These are phyloP conservation scores for Gymnoscelis rufifasciata DNA, from an alignment of 2,888 invertebrate genomes.

Conservation along the genomic window DNA sequence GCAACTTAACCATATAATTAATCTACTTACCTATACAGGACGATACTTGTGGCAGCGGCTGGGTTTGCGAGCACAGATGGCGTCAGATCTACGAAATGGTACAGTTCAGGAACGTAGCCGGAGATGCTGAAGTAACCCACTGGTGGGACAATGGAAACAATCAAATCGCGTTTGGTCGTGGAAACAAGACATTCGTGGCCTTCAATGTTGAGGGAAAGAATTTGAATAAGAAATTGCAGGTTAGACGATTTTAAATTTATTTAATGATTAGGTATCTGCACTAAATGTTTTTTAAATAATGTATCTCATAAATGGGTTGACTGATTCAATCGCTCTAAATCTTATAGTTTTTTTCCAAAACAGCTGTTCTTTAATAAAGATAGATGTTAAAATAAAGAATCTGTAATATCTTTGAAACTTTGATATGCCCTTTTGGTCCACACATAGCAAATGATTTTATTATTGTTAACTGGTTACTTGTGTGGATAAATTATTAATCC, in stretches of 20 bases:
- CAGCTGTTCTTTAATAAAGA: too few relatives aligned
- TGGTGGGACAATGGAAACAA: slow-evolving; percentile 91
- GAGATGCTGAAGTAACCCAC: slow-evolving; percentile 68
- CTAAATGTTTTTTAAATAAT: too few relatives aligned
- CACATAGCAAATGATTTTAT: too few relatives aligned
- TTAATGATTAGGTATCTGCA: not conserved
- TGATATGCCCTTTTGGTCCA: too few relatives aligned
- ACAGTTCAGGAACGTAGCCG: slow-evolving; percentile 83
- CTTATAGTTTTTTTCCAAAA: too few relatives aligned
- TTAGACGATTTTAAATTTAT: slow-evolving; percentile 35
- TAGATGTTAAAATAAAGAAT: too few relatives aligned
- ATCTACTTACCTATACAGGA: slow-evolving; percentile 51
- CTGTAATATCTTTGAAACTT: too few relatives aligned
- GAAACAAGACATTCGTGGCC: slow-evolving; percentile 84
- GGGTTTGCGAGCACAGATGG: slow-evolving; percentile 92
- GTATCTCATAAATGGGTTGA: too few relatives aligned
- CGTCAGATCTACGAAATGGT: slow-evolving; percentile 88
- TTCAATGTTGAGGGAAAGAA: slow-evolving; percentile 83
- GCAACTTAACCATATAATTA: too few relatives aligned
- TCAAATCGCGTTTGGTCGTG: slow-evolving; percentile 90
- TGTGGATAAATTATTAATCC: too few relatives aligned
- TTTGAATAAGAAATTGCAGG: slow-evolving; percentile 77
- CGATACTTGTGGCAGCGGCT: slow-evolving; percentile 83
- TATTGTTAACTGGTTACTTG: too few relatives aligned
- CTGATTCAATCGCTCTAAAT: too few relatives aligned